phyloP scores from a whole-genome alignment of 2,888 invertebrate species.

The Aphidius colemani region DNA sequence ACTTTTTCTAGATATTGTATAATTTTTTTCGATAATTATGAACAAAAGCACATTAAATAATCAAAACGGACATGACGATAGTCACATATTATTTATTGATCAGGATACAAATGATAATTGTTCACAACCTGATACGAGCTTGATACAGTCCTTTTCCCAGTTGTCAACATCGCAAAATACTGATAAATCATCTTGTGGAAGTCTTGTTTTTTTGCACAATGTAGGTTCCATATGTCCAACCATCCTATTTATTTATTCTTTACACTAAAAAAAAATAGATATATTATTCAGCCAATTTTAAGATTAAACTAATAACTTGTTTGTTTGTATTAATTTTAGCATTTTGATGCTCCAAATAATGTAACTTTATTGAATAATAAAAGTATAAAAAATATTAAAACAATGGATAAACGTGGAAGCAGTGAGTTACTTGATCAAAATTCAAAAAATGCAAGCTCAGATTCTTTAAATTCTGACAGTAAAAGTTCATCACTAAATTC shows the following conservation, averaged over 20 bases:
- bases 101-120: conserved; percentile 14
- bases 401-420: conserved; percentile 72
- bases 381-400: conserved; percentile 15
- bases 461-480: conserved; percentile 81
- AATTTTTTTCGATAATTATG: conserved; percentile 1
- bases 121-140: not conserved
- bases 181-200: not conserved
- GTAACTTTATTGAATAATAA: conserved; percentile 9
- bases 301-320: not conserved
- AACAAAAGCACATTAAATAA: conserved; percentile 6
- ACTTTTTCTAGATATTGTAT: not conserved
- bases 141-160: conserved; percentile 11
- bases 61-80: conserved; percentile 5
- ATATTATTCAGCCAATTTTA: not conserved
- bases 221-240: conserved; percentile 1
- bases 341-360: conserved; percentile 15
- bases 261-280: not conserved
- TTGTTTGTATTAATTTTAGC: conserved; percentile 3
- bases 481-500: conserved; percentile 85
- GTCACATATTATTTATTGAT: conserved; percentile 17
- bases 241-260: not conserved
- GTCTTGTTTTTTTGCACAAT: conserved; percentile 15
- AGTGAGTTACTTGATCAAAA: conserved; percentile 70
- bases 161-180: not conserved
- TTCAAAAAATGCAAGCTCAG: conserved; percentile 79